phyloP scores from a whole-genome alignment of 2,888 invertebrate species.

The Ypsolopha sequella region DNA sequence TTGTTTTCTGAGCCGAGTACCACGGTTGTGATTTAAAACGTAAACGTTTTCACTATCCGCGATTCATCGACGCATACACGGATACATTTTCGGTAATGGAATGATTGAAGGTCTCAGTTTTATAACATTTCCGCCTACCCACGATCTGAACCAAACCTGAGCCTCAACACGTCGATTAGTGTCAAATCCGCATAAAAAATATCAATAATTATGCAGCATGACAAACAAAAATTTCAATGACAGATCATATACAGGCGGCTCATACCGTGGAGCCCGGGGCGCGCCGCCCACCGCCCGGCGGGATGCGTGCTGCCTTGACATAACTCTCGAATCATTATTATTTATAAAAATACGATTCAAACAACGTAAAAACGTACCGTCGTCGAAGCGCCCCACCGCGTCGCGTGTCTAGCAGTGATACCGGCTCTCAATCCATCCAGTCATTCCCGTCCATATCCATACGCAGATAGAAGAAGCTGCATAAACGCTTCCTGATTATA shows the following conservation, averaged over 20 bases:
- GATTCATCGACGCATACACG: no score
- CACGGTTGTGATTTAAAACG: no score
- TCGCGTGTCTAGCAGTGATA: constrained; percentile 32
- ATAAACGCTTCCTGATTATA: constrained; percentile 3
- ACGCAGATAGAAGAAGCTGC: background rate
- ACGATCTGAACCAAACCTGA: constrained; percentile 6
- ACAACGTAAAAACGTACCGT: constrained; percentile 21
- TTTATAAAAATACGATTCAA: constrained; percentile 50
- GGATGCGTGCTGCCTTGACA: constrained; percentile 37
- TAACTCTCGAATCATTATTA: constrained; percentile 53
- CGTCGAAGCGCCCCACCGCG: constrained; percentile 41
- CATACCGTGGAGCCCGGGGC: constrained; percentile 29
- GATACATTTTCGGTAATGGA: no score
- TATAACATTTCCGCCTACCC: background rate
- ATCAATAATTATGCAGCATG: constrained; percentile 49
- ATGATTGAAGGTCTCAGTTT: background rate
- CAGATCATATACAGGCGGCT: constrained; percentile 36
- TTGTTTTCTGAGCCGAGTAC: background rate
- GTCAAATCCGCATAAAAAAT: constrained; percentile 24
- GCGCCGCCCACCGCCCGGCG: constrained; percentile 33
- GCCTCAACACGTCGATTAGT: constrained; percentile 14
- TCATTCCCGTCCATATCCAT: background rate
- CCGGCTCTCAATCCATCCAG: background rate
- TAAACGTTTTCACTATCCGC: no score
- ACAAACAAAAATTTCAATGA: constrained; percentile 56